These are phyloP conservation scores for Cheiracanthium punctorium DNA, from an alignment of 2,888 invertebrate species.

Conservation along the genomic window DNA sequence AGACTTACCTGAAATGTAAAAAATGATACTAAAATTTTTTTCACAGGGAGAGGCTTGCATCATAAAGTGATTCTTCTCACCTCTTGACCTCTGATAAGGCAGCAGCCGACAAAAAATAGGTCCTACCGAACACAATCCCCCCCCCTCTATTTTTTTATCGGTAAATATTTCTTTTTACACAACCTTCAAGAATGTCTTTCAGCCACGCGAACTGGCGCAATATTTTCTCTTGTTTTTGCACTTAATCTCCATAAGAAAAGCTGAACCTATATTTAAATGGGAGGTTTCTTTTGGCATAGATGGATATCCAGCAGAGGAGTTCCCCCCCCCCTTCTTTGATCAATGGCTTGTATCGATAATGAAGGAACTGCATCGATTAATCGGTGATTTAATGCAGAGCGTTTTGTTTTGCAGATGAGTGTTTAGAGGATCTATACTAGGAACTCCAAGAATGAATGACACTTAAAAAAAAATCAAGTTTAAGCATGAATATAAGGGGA, in stretches of 20 bases:
- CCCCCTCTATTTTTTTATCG: not conserved
- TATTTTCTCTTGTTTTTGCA: slow-evolving; percentile 17
- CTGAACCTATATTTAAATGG: slow-evolving; percentile 51
- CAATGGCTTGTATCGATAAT: slow-evolving; percentile 42
- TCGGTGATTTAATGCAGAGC: not conserved
- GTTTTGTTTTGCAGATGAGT: not conserved
- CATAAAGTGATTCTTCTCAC: not conserved
- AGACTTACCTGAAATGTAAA: not conserved
- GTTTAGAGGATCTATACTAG: not conserved
- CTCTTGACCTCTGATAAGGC: not conserved
- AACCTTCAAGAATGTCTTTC: not conserved
- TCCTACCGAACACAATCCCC: not conserved
- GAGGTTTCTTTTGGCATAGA: slow-evolving; percentile 40
- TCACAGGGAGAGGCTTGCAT: not conserved
- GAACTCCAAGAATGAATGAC: no score
- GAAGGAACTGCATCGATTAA: slow-evolving; percentile 14
- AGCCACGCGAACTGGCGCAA: not conserved
- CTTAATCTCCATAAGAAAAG: slow-evolving; percentile 19
- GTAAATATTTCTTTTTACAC: not conserved
- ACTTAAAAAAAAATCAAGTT: not conserved
- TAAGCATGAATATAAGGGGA: not conserved
- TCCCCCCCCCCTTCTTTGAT: slow-evolving; percentile 17
- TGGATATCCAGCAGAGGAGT: slow-evolving; percentile 24
- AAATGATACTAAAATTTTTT: not conserved
- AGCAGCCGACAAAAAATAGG: not conserved